Evolutionary conservation across 1,140 invertebrate species (phyloP).

Genomic region (Chionoecetes opilio): DNA sequence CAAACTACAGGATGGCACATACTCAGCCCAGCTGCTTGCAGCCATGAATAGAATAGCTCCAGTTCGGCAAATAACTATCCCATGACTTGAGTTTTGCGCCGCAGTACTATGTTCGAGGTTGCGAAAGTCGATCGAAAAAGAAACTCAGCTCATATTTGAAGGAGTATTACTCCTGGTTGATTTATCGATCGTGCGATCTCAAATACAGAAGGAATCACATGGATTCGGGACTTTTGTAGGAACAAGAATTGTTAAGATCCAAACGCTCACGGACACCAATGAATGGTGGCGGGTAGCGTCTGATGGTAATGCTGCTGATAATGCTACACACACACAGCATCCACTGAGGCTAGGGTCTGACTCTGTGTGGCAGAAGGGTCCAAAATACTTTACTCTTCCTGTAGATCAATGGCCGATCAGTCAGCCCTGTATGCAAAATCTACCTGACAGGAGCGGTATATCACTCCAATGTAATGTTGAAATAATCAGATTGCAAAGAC

Average conservation of each 20-base stretch:
- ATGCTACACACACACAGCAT: background rate
- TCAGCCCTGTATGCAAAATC: background rate
- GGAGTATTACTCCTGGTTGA: background rate
- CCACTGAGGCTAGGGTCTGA: background rate
- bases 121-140: conserved; percentile 37
- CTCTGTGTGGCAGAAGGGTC: conserved; percentile 49
- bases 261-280: conserved; percentile 2
- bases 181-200: conserved; percentile 42
- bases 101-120: conserved; percentile 32
- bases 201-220: conserved; percentile 50
- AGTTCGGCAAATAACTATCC: conserved; percentile 40
- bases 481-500: background rate
- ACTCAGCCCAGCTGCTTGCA: conserved; percentile 33
- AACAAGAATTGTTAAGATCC: conserved; percentile 49
- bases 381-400: conserved; percentile 41
- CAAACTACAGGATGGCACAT: conserved; percentile 22
- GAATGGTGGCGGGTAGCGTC: conserved; percentile 48
- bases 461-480: conserved; percentile 31
- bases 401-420: conserved; percentile 38
- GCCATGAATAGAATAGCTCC: conserved; percentile 70
- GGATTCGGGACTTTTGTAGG: conserved; percentile 58
- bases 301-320: conserved; percentile 27
- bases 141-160: background rate
- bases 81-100: conserved; percentile 61
- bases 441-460: conserved; percentile 38